Evolutionary conservation across 2,888 invertebrate genomes (phyloP).

Genomic region (Galerucella calmariensis): DNA sequence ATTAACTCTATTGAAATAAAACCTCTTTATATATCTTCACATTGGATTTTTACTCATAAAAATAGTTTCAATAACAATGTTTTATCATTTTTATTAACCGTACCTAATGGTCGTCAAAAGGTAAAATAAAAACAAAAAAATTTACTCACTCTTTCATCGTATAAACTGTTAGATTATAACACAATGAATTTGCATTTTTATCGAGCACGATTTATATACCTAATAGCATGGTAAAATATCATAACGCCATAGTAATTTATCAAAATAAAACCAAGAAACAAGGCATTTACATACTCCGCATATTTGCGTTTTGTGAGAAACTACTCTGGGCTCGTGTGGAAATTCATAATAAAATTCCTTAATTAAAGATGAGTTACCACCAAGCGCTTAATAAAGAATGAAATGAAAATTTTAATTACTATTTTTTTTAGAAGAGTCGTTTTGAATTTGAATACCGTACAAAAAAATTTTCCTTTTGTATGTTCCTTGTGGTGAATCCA

Average conservation of each 20-base stretch:
- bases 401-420: no score
- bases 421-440: no score
- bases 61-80: no score
- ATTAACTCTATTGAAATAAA: no score
- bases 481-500: no score
- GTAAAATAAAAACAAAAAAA: not conserved
- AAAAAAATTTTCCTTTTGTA: no score
- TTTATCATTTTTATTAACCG: no score
- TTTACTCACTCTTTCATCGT: not conserved
- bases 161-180: not conserved
- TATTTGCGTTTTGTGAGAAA: conserved; percentile 5
- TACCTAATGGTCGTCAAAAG: not conserved
- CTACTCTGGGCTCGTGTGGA: not conserved
- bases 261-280: conserved; percentile 20
- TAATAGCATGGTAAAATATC: conserved; percentile 13
- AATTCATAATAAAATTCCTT: not conserved
- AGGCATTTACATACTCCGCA: conserved; percentile 11
- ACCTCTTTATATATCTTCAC: no score
- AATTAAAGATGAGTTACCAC: not conserved
- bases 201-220: conserved; percentile 18
- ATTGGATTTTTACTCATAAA: no score
- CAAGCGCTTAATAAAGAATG: not conserved
- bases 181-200: conserved; percentile 17
- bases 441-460: no score
- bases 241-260: conserved; percentile 16